Evolutionary conservation across 2,113 vertebrate genomes (phyloP).

Genomic region (Struthidea cinerea): DNA sequence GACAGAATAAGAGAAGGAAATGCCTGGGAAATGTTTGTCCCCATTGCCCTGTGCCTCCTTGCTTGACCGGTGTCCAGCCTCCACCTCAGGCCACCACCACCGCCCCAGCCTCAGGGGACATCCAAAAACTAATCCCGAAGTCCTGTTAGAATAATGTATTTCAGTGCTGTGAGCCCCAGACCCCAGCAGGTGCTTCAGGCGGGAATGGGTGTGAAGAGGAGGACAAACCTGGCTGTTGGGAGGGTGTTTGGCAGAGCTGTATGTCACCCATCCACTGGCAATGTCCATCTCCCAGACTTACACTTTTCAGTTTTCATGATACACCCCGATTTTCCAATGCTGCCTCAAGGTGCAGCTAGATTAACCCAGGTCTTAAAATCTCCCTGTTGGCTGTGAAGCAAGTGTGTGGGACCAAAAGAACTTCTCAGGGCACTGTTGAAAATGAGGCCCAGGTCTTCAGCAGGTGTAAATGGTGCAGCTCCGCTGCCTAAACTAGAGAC

Average conservation of each 20-base stretch:
- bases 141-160: rapidly evolving
- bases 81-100: background rate
- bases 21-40: rapidly evolving
- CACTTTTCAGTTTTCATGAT: background rate
- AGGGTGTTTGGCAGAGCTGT: background rate
- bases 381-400: background rate
- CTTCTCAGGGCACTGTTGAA: background rate
- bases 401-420: background rate
- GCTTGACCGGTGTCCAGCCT: rapidly evolving
- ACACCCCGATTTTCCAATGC: rapidly evolving
- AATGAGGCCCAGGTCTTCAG: background rate
- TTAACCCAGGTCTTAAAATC: background rate
- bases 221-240: background rate
- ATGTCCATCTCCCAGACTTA: background rate
- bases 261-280: background rate
- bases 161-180: background rate
- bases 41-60: background rate
- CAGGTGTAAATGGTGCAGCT: background rate
- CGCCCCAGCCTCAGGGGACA: background rate
- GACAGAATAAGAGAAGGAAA: background rate
- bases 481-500: background rate
- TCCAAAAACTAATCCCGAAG: background rate
- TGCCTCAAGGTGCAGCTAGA: background rate
- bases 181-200: background rate
- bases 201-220: background rate